Conservation (phyloP, 2,888 invertebrate species). For the Neoitamus cyanurus region DNA sequence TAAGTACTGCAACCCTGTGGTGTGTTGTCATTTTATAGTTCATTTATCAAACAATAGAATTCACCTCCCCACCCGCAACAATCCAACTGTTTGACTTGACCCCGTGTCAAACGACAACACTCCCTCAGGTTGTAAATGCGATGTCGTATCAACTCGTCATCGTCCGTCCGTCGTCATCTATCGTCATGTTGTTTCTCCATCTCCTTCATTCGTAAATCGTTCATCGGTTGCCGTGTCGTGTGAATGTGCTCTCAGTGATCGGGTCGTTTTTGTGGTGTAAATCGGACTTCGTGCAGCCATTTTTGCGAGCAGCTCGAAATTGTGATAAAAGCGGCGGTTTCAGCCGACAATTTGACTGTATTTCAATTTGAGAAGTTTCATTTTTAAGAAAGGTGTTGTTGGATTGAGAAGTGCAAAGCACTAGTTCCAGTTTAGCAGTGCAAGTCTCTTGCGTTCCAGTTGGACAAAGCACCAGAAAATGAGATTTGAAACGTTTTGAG, state of each 20-base stretch:
- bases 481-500: not conserved
- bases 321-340: not conserved
- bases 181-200: not conserved
- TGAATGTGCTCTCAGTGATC: not conserved
- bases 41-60: not conserved
- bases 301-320: not conserved
- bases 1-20: no score
- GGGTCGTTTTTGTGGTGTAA: not conserved
- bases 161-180: not conserved
- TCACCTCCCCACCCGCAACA: not conserved
- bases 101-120: not conserved
- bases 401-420: not conserved
- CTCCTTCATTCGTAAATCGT: slow-evolving; percentile 11
- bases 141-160: no score
- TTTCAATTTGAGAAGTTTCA: not conserved
- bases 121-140: not conserved
- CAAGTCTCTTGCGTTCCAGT: not conserved
- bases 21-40: no score
- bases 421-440: not conserved
- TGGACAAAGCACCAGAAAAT: not conserved
- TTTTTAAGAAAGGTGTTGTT: not conserved
- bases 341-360: not conserved
- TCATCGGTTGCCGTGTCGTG: not conserved
- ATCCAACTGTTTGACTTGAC: no score
- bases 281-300: slow-evolving; percentile 27